Conservation (phyloP, 2,888 invertebrate genomes). For the Drosophila infuscata region DNA sequence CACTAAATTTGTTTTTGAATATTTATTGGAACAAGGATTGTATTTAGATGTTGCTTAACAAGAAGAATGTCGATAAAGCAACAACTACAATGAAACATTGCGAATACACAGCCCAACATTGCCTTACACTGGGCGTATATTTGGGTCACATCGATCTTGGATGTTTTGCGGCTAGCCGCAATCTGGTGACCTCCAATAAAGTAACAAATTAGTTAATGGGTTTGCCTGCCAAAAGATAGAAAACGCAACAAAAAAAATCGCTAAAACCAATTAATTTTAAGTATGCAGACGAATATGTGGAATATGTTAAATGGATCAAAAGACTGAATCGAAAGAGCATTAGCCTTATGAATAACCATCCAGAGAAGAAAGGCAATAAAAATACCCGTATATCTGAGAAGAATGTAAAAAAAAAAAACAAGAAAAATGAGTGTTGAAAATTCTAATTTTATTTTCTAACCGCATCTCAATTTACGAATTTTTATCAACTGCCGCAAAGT, state of each 20-base stretch:
- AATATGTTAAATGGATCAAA: constrained; percentile 1
- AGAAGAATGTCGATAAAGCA: background rate
- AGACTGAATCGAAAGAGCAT: background rate
- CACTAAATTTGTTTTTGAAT: too few species aligned
- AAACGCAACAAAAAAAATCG: background rate
- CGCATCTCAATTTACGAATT: background rate
- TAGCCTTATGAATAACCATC: constrained; percentile 5
- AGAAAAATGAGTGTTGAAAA: background rate
- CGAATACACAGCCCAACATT: constrained; percentile 49
- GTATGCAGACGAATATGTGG: background rate
- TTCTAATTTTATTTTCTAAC: background rate
- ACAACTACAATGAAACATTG: constrained; percentile 14
- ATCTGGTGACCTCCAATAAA: background rate
- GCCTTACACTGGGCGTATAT: constrained; percentile 7
- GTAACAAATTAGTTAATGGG: background rate
- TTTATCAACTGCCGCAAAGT: background rate
- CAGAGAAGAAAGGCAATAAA: background rate
- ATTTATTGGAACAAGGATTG: too few species aligned
- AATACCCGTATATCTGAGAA: background rate
- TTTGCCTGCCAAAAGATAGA: background rate
- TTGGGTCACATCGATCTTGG: constrained; percentile 42
- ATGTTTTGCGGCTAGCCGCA: background rate
- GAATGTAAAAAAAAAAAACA: background rate
- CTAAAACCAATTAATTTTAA: background rate
- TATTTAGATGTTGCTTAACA: background rate